Base-by-base conservation (phyloP, 2,113 vertebrate species). In the Laticauda laticaudata region DNA sequence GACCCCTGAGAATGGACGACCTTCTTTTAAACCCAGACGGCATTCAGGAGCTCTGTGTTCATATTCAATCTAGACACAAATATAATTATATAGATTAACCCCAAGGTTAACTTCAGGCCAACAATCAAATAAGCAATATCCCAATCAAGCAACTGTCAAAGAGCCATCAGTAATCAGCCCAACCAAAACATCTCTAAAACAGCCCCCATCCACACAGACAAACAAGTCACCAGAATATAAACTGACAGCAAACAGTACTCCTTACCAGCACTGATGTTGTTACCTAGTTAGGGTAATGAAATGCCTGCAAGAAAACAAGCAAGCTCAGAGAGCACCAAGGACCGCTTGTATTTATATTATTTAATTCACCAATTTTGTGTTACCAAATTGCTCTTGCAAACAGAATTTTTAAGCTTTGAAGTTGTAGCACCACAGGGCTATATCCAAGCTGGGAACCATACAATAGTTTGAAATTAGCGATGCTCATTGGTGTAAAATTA, bases 1-100 rank as follows among this genome's bases (percentile, higher is more conserved):
- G 95, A 99, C 99, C 43, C 99, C 99, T 53, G 99, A 99, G 97
- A 99, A 99, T 0, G 99, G 99, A 39, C 99, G 98, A 21, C 99
- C 99, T 93, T 99, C 99, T 94, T 98, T 98, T 39, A 97, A 93
- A 34, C 99, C 99, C 94, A 99, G 97, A 21, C 99, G 98, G 56
- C 99, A 99, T 94, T 99, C 99, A 0, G 97, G 97, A 59, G 98
- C 99, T 96, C 99, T 97, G 94, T 99, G 98, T 95, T 99, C 99
- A 53, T 98, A 98, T 95, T 99, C 99, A 34, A 99, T 98, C 99
- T 99, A 96, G 3, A 95, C 91, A 94, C 75, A 94, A 4, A 94
- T 12, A 88, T 61, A 61, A 26, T 61, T 61, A 61, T 26, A 61
- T 26, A 11, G 59, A 26, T 61, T 61, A 61, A 61, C 59, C 10